Base-by-base conservation (phyloP, 2,113 vertebrate genomes). In the Sinocyclocheilus anshuiensis region DNA sequence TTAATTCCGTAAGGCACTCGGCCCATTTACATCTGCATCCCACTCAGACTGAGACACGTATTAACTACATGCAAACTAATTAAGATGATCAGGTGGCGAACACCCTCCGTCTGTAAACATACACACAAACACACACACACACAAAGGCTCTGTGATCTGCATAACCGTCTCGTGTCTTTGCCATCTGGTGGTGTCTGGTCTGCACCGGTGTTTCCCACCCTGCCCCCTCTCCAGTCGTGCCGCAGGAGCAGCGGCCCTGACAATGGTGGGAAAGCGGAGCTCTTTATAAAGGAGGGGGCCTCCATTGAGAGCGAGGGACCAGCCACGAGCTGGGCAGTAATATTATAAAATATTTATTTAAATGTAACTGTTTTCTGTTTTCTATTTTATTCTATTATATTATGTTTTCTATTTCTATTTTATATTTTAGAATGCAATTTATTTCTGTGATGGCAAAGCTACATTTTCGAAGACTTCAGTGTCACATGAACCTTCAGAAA, bases 121-220 rank as follows among this genome's bases (percentile, higher is more conserved):
- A 85, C 81, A 69, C 61, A 80, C 81, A 84, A 42, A 89, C 65
- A 86, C 24, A 86, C 76, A 39, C 42, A 80, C 84, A 78, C 83
- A 89, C 88, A 89, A 89, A 83, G 83, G 80, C 86, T 55, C 67
- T 39, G 57, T 57, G 81, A 89, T 89, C 88, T 89, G 88, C 88
- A 89, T 89, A 89, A 87, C 88, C 84, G 86, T 89, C 88, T 89
- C 74, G 78, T 87, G 85, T 88, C 82, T 90, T 86, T 90, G 85
- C 87, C 89, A 87, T 90, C 87, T 88, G 89, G 53, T 84, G 82
- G 78, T 85, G 87, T 90, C 87, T 90, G 84, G 82, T 89, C 88
- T 72, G 86, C 86, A 84, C 75, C 59, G 15, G 57, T 69, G 79
- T 89, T 90, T 88, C 87, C 87, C 89, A 88, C 89, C 89, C 89